Conservation (phyloP, 2,888 invertebrate species). For the Calliopum simillimum region DNA sequence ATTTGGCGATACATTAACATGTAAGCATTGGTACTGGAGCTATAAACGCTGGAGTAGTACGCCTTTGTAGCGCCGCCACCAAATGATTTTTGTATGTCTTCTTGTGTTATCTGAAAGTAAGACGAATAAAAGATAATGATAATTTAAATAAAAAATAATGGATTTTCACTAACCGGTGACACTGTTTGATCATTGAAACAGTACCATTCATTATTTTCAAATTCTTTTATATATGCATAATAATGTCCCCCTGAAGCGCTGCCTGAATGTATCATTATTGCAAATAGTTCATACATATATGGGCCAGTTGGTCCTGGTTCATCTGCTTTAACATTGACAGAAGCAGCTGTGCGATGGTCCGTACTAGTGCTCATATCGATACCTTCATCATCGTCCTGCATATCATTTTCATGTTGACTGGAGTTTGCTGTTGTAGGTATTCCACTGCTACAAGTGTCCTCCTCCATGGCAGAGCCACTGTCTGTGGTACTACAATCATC, state of each 20-base stretch:
- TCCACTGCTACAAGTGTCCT: conserved; percentile 72
- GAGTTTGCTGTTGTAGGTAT: conserved; percentile 65
- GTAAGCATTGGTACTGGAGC: conserved; percentile 88
- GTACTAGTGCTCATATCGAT: conserved; percentile 72
- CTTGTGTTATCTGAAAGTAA: conserved; percentile 78
- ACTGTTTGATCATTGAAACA: conserved; percentile 92
- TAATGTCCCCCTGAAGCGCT: conserved; percentile 93
- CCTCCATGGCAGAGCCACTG: conserved; percentile 76
- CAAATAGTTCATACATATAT: conserved; percentile 86
- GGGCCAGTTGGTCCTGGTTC: conserved; percentile 69
- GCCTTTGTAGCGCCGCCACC: conserved; percentile 81
- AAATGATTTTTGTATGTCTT: conserved; percentile 85
- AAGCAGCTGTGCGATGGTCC: conserved; percentile 52
- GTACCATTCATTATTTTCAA: conserved; percentile 81
- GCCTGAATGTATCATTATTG: conserved; percentile 93
- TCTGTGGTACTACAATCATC: conserved; percentile 78
- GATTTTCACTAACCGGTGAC: conserved; percentile 70
- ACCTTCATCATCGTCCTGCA: conserved; percentile 76
- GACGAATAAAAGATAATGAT: background rate
- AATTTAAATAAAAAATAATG: conserved; percentile 10
- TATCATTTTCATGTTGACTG: conserved; percentile 64
- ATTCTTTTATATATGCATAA: conserved; percentile 90
- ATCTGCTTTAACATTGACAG: conserved; percentile 58
- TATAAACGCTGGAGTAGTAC: conserved; percentile 80
- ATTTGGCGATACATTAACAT: conserved; percentile 91